Conservation (phyloP, 2,113 vertebrate genomes). For the Illadopsis cleaveri region DNA sequence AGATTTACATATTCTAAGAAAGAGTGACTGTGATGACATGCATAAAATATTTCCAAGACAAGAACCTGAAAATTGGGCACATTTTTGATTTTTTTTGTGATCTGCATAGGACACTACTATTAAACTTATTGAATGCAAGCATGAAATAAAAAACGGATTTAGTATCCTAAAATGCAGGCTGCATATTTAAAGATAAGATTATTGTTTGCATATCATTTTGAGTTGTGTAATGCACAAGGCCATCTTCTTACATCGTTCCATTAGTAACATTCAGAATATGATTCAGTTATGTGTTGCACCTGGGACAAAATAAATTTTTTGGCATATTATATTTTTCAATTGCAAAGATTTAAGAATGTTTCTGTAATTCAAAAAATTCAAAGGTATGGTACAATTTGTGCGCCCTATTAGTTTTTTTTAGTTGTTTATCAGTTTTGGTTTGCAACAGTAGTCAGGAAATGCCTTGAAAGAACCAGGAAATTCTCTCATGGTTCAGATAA, state of each 20-base stretch:
- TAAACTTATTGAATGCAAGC: conserved; percentile 37
- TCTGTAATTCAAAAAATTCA: neutral
- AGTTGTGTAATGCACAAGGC: neutral
- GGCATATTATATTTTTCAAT: neutral
- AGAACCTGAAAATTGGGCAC: conserved; percentile 10
- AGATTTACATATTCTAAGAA: neutral
- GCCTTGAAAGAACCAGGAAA: neutral
- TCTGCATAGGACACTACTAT: neutral
- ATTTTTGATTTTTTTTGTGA: conserved; percentile 38
- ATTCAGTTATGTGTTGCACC: neutral
- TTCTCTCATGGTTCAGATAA: neutral
- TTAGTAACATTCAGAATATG: neutral
- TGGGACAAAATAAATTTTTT: neutral
- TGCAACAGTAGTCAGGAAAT: neutral
- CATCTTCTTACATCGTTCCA: neutral
- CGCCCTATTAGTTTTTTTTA: neutral
- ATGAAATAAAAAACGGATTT: neutral
- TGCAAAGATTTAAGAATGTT: neutral
- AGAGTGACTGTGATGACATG: conserved; percentile 10
- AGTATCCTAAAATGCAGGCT: neutral
- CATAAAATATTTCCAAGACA: conserved; percentile 51
- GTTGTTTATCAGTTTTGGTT: neutral
- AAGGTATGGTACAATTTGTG: neutral
- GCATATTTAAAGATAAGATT: neutral
- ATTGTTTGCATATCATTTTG: neutral